These are phyloP conservation scores for Chrysodeixis includens DNA, from an alignment of 2,888 invertebrate genomes.

Conservation along the genomic window DNA sequence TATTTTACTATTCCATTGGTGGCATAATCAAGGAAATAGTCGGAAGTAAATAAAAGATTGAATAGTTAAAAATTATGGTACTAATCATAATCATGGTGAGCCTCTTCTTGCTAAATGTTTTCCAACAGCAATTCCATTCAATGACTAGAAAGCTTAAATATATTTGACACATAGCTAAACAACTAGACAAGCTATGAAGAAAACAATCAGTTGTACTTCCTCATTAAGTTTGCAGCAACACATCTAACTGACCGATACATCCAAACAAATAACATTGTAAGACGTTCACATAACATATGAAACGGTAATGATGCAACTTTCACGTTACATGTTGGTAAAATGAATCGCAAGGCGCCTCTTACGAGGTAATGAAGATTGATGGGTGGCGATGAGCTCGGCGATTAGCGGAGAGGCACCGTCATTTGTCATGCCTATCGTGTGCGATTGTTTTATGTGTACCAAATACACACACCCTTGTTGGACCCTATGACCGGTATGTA, in stretches of 20 bases:
- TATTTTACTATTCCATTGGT: not conserved
- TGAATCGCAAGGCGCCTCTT: slow-evolving; percentile 81
- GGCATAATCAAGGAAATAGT: not conserved
- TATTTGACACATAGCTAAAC: not conserved
- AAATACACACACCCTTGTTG: slow-evolving; percentile 27
- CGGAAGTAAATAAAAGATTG: not conserved
- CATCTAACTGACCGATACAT: slow-evolving; percentile 33
- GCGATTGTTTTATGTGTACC: slow-evolving; percentile 52
- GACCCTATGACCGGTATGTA: not conserved
- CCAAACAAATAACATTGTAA: slow-evolving; percentile 53
- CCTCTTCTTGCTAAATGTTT: not conserved
- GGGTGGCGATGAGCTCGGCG: slow-evolving; percentile 72
- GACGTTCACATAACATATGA: slow-evolving; percentile 61
- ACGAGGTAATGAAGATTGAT: slow-evolving; percentile 87
- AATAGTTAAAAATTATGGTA: too few relatives aligned
- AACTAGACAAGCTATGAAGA: not conserved
- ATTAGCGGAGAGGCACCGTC: slow-evolving; percentile 70
- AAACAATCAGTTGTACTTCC: not conserved
- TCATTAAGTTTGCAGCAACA: slow-evolving; percentile 6
- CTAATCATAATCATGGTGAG: not conserved
- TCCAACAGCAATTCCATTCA: not conserved
- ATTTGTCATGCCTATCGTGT: slow-evolving; percentile 64
- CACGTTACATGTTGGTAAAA: slow-evolving; percentile 78
- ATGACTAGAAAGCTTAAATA: not conserved
- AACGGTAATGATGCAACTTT: slow-evolving; percentile 83